Evolutionary conservation across 2,113 vertebrate species (phyloP), one percentile per base, ranked within the genome.

Genomic region (Oryzias woworae): DNA sequence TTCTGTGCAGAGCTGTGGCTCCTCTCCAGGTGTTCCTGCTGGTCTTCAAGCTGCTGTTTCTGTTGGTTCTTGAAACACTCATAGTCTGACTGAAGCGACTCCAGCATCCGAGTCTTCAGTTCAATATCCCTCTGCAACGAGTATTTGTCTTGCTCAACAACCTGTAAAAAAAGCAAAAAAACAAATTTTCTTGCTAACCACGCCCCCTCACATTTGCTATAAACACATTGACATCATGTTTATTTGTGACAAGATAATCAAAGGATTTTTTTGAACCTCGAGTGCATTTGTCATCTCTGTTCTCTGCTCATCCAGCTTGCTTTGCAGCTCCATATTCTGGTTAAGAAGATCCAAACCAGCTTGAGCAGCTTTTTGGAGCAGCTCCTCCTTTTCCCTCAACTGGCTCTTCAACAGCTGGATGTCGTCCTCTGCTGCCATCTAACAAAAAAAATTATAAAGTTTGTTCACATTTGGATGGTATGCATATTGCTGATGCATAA

Each of bases 261-360:
- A 12, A 18, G n/a, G 23, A 13, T 15, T 14, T 4, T 15, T 13
- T 31, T 31, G 22, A 0, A 98, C 95, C 94, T 98, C 95, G 0
- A 93, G 90, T 0, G 90, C 76, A 15, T 89, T 88, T 15, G 92
- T 94, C 88, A 97, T 88, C 80, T 98, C 95, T 28, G 81, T 85
- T 16, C 92, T 94, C 58, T 91, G 88, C 58, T 95, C 93, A n/a
- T 98, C 95, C 80, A 98, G 41, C 17, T 89, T 89, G 76, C 85
- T 94, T 58, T 98, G 94, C 58, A 98, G 42, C 14, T 98, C 94
- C 74, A 76, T 87, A 43, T 96, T 93, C 62, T 92, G 94, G 77
- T 95, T 92, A 75, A 99, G 52, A 0, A 98, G 91, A 46, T 94
- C 88, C 71, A 98, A 80, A 4, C 97, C 97, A 76, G 96, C 96